phyloP scores from a whole-genome alignment of 2,797 vertebrate genomes.

The Alauda arvensis region DNA sequence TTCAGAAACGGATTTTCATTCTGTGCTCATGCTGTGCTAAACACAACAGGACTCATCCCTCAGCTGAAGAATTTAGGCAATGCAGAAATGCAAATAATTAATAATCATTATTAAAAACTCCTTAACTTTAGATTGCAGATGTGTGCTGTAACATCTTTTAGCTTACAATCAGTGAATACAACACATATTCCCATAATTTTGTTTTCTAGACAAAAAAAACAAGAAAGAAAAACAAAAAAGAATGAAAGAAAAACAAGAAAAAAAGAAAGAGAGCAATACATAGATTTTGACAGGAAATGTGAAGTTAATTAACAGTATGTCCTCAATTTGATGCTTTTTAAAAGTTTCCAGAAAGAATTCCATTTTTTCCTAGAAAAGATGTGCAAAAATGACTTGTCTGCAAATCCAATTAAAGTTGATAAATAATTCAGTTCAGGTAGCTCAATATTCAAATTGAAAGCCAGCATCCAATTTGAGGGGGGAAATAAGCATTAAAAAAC shows the following conservation, averaged over 20 bases:
- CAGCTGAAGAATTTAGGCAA: neutral
- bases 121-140: neutral
- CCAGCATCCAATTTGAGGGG: slow-evolving; percentile 48
- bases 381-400: slow-evolving; percentile 57
- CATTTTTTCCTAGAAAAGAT: slow-evolving; percentile 56
- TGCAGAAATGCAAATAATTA: neutral
- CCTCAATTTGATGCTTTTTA: slow-evolving; percentile 24
- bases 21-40: neutral
- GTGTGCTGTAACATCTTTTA: neutral
- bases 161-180: neutral
- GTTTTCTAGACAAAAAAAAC: neutral
- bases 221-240: neutral
- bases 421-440: slow-evolving; percentile 65
- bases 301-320: slow-evolving; percentile 38
- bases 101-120: neutral
- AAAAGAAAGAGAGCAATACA: neutral
- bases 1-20: neutral
- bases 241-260: neutral
- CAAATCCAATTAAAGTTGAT: slow-evolving; percentile 63
- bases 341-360: slow-evolving; percentile 52
- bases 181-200: neutral
- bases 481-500: slow-evolving; percentile 55
- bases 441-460: slow-evolving; percentile 62
- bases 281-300: slow-evolving; percentile 14
- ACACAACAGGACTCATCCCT: neutral